These are phyloP conservation scores for Danio choprae DNA, from an alignment of 2,797 vertebrate genomes.

Conservation along the genomic window DNA sequence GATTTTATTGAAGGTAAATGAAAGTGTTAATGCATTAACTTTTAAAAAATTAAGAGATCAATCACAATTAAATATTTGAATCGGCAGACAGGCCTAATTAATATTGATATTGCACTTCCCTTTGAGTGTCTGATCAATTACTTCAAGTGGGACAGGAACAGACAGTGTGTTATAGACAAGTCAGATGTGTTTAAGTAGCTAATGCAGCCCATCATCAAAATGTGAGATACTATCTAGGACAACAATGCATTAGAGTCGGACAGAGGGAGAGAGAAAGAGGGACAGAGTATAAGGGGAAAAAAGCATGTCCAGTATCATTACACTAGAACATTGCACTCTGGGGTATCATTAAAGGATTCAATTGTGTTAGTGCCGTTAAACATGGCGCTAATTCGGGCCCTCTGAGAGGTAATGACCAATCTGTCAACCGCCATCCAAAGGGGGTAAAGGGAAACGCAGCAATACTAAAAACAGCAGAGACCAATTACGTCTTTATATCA, in stretches of 20 bases:
- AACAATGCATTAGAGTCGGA: constrained; percentile 54
- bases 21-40: background rate
- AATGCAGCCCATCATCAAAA: constrained; percentile 53
- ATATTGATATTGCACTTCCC: constrained; percentile 44
- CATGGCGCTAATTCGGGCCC: constrained; percentile 65
- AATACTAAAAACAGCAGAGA: constrained; percentile 61
- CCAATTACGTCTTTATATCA: constrained; percentile 68
- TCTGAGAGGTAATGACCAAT: constrained; percentile 67
- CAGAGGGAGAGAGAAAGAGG: constrained; percentile 34
- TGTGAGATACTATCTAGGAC: constrained; percentile 58
- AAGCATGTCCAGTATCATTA: constrained; percentile 65
- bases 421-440: constrained; percentile 61
- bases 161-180: constrained; percentile 27
- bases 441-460: constrained; percentile 57
- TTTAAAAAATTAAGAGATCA: background rate
- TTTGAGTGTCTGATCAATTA: constrained; percentile 37
- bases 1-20: background rate
- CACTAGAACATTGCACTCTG: constrained; percentile 66
- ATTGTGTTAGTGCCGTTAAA: constrained; percentile 68
- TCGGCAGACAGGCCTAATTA: constrained; percentile 20
- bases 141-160: constrained; percentile 39
- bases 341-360: constrained; percentile 67
- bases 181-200: constrained; percentile 42
- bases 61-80: constrained; percentile 4
- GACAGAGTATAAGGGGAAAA: constrained; percentile 47